These are phyloP conservation scores for Noctilio leporinus DNA, from an alignment of 2,113 vertebrate genomes.

Conservation along the genomic window DNA sequence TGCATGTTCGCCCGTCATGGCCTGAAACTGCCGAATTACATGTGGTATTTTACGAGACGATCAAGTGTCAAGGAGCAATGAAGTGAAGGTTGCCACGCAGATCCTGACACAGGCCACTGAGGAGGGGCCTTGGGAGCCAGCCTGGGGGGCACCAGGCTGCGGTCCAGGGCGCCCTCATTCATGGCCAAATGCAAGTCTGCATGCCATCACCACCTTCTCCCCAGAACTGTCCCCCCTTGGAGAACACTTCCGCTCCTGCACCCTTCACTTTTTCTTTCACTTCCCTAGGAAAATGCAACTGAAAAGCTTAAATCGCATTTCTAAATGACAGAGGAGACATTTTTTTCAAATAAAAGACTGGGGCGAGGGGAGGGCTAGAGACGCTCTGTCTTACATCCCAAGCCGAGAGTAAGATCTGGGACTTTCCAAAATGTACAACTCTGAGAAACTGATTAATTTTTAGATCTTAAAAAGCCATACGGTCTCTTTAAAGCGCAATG, in stretches of 20 bases:
- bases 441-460: constrained; percentile 79
- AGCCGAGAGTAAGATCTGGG: constrained; percentile 14
- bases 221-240: not conserved
- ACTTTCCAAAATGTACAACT: constrained; percentile 56
- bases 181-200: not conserved
- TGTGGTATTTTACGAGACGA: constrained; percentile 43
- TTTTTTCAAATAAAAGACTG: not conserved
- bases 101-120: constrained; percentile 7
- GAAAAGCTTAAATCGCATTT: not conserved
- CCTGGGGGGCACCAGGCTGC: constrained; percentile 1
- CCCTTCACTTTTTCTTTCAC: not conserved
- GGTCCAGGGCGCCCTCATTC: fast-evolving
- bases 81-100: not conserved
- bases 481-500: constrained; percentile 80
- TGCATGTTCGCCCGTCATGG: not conserved
- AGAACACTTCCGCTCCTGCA: constrained; percentile 35
- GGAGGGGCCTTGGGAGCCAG: constrained; percentile 28
- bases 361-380: not conserved
- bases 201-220: not conserved
- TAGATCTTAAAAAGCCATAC: constrained; percentile 75
- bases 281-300: constrained; percentile 77
- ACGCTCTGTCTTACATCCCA: not conserved
- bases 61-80: not conserved
- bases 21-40: not conserved
- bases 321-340: not conserved